Conservation (phyloP, 2,113 vertebrate species). For the Chaetops frenatus region DNA sequence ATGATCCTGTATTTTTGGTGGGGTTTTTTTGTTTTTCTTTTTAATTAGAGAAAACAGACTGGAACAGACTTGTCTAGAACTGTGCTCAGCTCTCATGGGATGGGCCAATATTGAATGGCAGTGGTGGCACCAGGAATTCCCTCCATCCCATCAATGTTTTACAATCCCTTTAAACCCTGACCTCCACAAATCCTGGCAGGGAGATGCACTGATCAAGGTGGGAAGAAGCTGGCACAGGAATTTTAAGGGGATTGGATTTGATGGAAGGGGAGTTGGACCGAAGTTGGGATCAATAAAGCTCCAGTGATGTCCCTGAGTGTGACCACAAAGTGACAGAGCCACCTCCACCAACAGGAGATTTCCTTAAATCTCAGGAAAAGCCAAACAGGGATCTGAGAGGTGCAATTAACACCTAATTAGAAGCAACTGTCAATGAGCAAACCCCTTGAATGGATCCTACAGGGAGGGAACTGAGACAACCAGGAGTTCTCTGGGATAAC, state of each 20-base stretch:
- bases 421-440: not conserved
- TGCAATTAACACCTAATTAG: not conserved
- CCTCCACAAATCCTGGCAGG: accelerated
- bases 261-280: not conserved
- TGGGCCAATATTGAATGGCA: not conserved
- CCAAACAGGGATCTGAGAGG: not conserved
- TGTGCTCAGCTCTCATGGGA: not conserved
- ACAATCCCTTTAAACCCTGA: not conserved
- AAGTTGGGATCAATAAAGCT: not conserved
- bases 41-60: not conserved
- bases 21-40: no score
- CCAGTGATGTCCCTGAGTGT: accelerated
- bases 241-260: not conserved
- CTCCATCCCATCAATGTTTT: not conserved
- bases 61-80: not conserved
- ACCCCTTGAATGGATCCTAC: not conserved
- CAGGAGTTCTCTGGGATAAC: not conserved
- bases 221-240: not conserved
- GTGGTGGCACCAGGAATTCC: not conserved
- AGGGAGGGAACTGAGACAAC: not conserved
- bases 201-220: not conserved
- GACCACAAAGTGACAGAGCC: not conserved
- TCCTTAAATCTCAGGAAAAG: not conserved
- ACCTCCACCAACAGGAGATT: not conserved
- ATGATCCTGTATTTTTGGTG: no score